A percentile compares a stretch with the other conserved stretches of the same genome.
Conservation (phyloP, 1,140 invertebrate genomes). For the Eurytemora carolleeae region DNA sequence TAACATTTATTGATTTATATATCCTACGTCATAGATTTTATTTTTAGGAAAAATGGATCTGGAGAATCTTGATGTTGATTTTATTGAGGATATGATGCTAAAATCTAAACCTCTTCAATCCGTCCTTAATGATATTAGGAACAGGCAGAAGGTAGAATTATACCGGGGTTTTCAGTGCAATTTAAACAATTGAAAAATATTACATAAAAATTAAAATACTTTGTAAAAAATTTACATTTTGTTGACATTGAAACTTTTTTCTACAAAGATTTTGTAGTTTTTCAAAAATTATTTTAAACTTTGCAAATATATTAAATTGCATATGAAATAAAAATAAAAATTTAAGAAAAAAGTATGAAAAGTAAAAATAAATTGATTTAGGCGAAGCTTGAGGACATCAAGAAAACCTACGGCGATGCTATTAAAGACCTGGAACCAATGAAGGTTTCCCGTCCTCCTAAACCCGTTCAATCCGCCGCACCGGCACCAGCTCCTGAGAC, state of each 20-base stretch:
- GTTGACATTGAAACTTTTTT: neutral
- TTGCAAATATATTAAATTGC: neutral
- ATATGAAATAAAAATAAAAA: neutral
- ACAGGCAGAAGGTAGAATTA: constrained; percentile 12
- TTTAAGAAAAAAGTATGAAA: neutral
- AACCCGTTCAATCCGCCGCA: neutral
- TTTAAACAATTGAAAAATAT: neutral
- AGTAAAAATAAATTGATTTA: neutral
- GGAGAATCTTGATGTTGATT: constrained; percentile 13
- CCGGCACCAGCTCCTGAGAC: neutral
- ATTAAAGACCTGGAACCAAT: constrained; percentile 17
- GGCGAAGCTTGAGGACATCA: constrained; percentile 5
- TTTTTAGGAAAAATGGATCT: constrained; percentile 9
- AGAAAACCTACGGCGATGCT: constrained; percentile 5
- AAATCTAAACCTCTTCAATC: constrained; percentile 13
- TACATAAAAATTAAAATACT: neutral
- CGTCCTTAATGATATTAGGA: constrained; percentile 4
- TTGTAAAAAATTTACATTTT: neutral
- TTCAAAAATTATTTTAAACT: neutral
- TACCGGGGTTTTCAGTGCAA: neutral
- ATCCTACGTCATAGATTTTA: no score
- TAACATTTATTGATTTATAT: no score
- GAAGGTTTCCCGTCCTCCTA: constrained; percentile 20
- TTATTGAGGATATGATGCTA: constrained; percentile 14
- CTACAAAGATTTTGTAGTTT: no score